These are phyloP conservation scores for Hermaeophaga mercurialis DNA, from an alignment of 2,888 invertebrate species.

Conservation along the genomic window DNA sequence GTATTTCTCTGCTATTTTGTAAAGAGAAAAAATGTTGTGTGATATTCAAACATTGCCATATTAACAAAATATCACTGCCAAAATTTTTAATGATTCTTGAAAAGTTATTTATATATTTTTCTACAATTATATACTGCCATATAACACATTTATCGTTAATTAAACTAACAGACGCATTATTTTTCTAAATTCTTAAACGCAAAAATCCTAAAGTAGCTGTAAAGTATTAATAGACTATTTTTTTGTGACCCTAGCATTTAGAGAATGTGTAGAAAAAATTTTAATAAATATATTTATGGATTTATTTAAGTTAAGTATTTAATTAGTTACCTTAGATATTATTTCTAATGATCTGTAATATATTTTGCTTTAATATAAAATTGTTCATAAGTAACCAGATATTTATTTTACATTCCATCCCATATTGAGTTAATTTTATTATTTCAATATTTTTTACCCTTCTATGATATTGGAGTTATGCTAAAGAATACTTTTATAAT, in stretches of 20 bases:
- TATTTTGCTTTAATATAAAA: slow-evolving; percentile 39
- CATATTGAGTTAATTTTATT: neutral
- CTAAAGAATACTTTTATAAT: too few species aligned
- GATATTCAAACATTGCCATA: slow-evolving; percentile 39
- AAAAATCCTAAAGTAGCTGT: slow-evolving; percentile 21
- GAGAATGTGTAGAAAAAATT: slow-evolving; percentile 18
- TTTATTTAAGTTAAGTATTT: slow-evolving; percentile 45
- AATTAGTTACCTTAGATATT: slow-evolving; percentile 46
- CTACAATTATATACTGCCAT: slow-evolving; percentile 28
- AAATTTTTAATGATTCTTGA: slow-evolving; percentile 37
- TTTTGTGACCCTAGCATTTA: slow-evolving; percentile 22
- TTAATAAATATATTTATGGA: slow-evolving; percentile 33
- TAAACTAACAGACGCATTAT: slow-evolving; percentile 12
- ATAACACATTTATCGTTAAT: slow-evolving; percentile 7
- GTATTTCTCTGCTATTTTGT: neutral
- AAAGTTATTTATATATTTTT: slow-evolving; percentile 23
- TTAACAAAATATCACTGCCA: slow-evolving; percentile 39
- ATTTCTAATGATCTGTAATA: slow-evolving; percentile 43
- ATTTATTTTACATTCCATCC: too few species aligned
- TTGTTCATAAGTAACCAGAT: neutral
- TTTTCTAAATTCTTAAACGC: slow-evolving; percentile 6
- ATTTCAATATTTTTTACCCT: too few species aligned
- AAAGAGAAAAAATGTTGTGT: slow-evolving; percentile 23
- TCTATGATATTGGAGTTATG: too few species aligned
- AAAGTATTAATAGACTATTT: slow-evolving; percentile 37